These are phyloP conservation scores for Caenorhabditis sp. DNA, from an alignment of 2,888 invertebrate species.

Conservation along the genomic window DNA sequence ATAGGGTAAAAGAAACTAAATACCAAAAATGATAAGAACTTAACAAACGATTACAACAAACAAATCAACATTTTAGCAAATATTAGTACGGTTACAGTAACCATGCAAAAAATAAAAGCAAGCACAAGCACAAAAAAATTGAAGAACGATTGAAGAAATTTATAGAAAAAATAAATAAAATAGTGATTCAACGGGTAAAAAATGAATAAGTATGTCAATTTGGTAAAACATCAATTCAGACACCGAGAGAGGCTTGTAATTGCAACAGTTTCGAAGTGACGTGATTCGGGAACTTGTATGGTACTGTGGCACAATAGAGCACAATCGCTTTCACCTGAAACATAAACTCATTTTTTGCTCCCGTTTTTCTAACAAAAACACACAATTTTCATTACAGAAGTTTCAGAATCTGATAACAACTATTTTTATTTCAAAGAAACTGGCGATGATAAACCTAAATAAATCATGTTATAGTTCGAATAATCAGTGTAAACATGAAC, in stretches of 20 bases:
- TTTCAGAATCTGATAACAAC: too few relatives aligned
- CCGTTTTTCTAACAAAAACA: not conserved
- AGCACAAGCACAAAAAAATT: not conserved
- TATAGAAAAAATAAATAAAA: not conserved
- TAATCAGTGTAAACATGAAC: too few relatives aligned
- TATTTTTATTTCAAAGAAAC: too few relatives aligned
- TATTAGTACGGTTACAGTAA: not conserved
- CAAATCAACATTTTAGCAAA: not conserved
- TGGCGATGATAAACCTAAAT: too few relatives aligned
- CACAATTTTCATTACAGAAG: too few relatives aligned
- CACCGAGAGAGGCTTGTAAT: constrained; percentile 57
- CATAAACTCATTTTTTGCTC: not conserved
- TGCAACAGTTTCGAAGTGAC: constrained; percentile 63
- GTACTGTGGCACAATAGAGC: constrained; percentile 64
- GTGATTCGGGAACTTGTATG: constrained; percentile 64
- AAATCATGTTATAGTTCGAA: too few relatives aligned
- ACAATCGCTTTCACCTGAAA: constrained; percentile 64
- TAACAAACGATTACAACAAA: not conserved
- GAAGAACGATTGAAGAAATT: not conserved
- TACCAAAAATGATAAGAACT: not conserved
- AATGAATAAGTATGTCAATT: not conserved
- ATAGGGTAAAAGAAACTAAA: too few relatives aligned
- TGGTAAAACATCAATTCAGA: constrained; percentile 10
- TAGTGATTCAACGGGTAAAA: not conserved
- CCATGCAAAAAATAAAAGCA: not conserved